Base-by-base conservation (phyloP, 2,888 invertebrate species). In the Drosophila engyochracea region DNA sequence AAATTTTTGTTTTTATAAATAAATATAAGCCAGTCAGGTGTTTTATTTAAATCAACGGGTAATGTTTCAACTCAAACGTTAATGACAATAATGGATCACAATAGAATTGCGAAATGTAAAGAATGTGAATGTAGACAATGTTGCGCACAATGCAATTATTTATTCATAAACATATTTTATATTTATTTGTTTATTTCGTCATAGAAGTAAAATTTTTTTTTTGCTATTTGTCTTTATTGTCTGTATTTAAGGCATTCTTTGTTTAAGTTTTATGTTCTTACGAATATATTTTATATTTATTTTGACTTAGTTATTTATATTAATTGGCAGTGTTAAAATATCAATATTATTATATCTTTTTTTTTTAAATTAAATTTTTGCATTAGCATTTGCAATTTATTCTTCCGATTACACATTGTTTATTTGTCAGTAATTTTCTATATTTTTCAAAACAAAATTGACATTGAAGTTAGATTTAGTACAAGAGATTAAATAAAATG, bases 401-500 rank as follows among this genome's bases (percentile, higher is more conserved):
- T 28, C 9, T 47, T 47, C 14, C 7, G 7, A 14, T 47, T 28
- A 10, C 4, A 28, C 10, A 51, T 51, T 16, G 9, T 14, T 37
- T 35, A 7, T 60, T 44, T 59, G 12, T 4, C 7, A 39, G 14
- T n/a, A 10, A 14, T 22, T 33, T 41, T 53, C 12, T 33, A 37
- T 35, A 25, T 41, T 57, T 62, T 69, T 57, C 53, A 70, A 60
- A 77, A 63, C 54, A 70, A 61, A 69, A 70, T 70, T 87, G 89
- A 77, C 89, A 87, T 80, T 89, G 78, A 85, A 70, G 59, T 62
- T 61, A 25, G 82, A 80, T 87, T 77, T 70, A 30, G 31, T 37
- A 35, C 30, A 37, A 64, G 74, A 74, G 71, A 57, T 64, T 81
- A 22, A 14, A 59, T 67, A 63, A 86, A 83, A 71, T 84, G 59